Evolutionary conservation across 2,888 invertebrate genomes (phyloP), one percentile per base, ranked within the genome.

Genomic region (Acrocyrtus sp.): DNA sequence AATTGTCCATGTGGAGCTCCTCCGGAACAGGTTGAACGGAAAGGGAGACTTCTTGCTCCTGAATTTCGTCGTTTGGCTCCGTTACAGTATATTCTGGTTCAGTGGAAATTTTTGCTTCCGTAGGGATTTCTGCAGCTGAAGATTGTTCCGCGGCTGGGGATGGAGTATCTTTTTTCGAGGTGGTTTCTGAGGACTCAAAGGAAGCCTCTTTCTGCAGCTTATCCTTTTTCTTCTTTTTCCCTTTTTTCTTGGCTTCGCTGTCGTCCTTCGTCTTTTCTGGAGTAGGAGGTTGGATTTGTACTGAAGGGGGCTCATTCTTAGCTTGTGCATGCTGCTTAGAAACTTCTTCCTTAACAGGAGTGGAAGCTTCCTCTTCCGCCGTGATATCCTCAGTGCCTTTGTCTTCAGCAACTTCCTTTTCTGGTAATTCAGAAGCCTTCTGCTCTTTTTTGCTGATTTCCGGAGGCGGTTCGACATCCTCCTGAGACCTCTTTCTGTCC

Each of bases 1-100:
- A 19, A 3, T 48, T 54, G 47, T 67, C 67, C 57, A 67, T 57
- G n/a, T 67, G 67, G 26, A 67, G 34, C 27, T 67, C 67, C 10
- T 67, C 67, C 6, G 67, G 57, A 8, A 50, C 41, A 5, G 67
- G 58, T 3, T 67, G 67, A 0, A 67, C 67, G 1, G 47, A 56
- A n/a, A 67, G 17, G 21, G 39, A 41, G 4, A 67, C 58, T 39
- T 67, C 67, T 41, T 67, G 67, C 22, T 66, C 66, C 26, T 66
- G 66, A 26, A 66, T 57, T 19, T 41, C 27, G 8, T 57, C 67
- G 17, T n/a, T 21, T 15, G 67, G 24, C 24, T 67, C 67, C 3
- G 39, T 41, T 1, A 67, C 21, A 17, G 22, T 29, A 57, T 41
- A 50, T 8, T 67, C 54, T 4, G 50, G 41, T 19, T 58, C 54